Conservation (phyloP, 2,888 invertebrate genomes). For the Polietes domitor region DNA sequence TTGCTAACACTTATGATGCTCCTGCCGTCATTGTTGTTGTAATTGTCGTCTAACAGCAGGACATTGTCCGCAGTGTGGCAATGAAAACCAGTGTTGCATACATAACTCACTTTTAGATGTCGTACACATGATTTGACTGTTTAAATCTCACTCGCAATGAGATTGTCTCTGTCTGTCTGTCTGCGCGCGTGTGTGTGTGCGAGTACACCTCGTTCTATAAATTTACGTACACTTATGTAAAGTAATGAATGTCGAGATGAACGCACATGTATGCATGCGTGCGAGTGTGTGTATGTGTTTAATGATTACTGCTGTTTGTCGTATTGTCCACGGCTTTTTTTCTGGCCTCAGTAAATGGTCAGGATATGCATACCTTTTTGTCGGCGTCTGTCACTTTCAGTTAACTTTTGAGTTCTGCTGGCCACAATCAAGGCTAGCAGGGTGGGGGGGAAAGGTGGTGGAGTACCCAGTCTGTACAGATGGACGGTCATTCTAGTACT, state of each 20-base stretch:
- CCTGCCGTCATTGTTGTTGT: not conserved
- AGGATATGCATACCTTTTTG: constrained; percentile 2
- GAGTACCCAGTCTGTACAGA: not conserved
- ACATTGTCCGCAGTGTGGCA: constrained; percentile 66
- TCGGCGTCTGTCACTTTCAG: constrained; percentile 8
- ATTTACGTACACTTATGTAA: not conserved
- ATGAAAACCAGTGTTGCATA: constrained; percentile 56
- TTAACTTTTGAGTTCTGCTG: constrained; percentile 24
- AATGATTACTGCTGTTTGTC: not conserved
- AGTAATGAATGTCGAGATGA: constrained; percentile 2
- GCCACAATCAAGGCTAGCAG: constrained; percentile 14
- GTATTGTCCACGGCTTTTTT: not conserved
- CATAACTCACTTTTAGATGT: constrained; percentile 54
- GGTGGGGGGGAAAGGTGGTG: not conserved
- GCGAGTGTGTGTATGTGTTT: not conserved
- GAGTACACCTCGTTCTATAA: constrained; percentile 11
- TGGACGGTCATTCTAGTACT: not conserved
- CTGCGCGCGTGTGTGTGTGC: not conserved
- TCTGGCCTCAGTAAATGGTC: not conserved
- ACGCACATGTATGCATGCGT: not conserved
- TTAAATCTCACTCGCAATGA: constrained; percentile 36
- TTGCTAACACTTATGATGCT: not conserved
- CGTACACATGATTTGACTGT: constrained; percentile 59
- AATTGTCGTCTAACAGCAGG: constrained; percentile 54
- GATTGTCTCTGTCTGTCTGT: not conserved